Evolutionary conservation across 2,113 vertebrate species (phyloP), one percentile per base, ranked within the genome.

Genomic region (Ciconia boyciana): DNA sequence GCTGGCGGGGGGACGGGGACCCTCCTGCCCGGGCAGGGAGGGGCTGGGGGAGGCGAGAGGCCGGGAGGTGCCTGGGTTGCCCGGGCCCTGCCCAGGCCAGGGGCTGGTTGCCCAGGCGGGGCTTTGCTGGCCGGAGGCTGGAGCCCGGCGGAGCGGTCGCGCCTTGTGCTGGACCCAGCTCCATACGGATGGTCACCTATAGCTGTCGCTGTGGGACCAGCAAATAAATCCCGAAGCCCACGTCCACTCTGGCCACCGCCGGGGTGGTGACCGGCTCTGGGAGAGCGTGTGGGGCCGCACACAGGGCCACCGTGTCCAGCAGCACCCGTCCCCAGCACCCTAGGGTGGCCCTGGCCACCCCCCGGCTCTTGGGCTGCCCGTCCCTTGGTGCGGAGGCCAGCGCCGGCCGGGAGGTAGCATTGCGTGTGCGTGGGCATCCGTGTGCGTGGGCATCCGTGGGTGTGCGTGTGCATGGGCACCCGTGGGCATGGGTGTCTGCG

Each of bases 351-450:
- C 41, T 3, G 34, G 84, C 21, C 26, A 12, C 29, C 16, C 19
- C 21, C 0, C 3, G 32, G 39, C 19, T 46, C 18, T 4, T 4
- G n/a, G 39, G 52, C 11, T 10, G 15, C 32, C 16, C 1, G 5
- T 4, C 41, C 55, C 52, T 13, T 0, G 68, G 41, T 8, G 6
- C 1, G 61, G 55, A 17, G 57, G 12, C 8, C 64, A 8, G 11
- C 0, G 16, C 52, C 1, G 7, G 43, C 1, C 7, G 11, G 57
- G 52, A 31, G 7, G 1, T 9, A 14, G 46, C 1, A 4, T 2
- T 6, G 2, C 5, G 28, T 41, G 48, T 13, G 44, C 3, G 24
- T 26, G 65, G 28, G 24, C 29, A 9, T 25, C 8, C 16, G 2
- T 25, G 54, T 20, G 52, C 12, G 1, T 21, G 43, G 3, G 14